Evolutionary conservation across 2,113 vertebrate species (phyloP).

Genomic region (Guaruba guarouba): DNA sequence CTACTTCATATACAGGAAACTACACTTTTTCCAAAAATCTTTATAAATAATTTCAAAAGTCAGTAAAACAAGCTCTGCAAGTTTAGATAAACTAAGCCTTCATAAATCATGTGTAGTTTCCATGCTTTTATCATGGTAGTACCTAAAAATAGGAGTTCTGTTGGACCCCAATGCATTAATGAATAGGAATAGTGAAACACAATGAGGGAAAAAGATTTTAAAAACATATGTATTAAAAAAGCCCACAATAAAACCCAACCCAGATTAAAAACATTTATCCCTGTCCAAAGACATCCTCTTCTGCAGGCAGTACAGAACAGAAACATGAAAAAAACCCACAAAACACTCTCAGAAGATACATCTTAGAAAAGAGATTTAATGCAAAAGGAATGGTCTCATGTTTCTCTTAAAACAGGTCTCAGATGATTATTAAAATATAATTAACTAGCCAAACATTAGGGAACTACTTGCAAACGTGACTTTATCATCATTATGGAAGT

Average conservation of each 20-base stretch:
- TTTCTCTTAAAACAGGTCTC: background rate
- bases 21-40: background rate
- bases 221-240: background rate
- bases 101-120: background rate
- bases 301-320: background rate
- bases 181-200: background rate
- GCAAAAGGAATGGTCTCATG: background rate
- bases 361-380: background rate
- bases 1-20: background rate
- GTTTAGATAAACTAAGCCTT: background rate
- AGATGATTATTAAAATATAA: background rate
- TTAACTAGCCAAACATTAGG: background rate
- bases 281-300: background rate
- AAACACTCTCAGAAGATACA: background rate
- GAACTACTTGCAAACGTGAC: background rate
- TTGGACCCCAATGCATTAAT: background rate
- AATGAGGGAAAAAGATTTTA: background rate
- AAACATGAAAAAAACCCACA: background rate
- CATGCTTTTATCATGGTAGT: background rate
- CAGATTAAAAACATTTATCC: background rate
- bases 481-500: background rate
- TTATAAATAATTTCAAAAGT: background rate
- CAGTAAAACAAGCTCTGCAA: background rate
- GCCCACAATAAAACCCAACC: background rate
- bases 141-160: background rate